Percentiles rank a stretch among this genome's conserved stretches.
Conservation (phyloP, 1,140 invertebrate species). For the Glossosoma conforme region DNA sequence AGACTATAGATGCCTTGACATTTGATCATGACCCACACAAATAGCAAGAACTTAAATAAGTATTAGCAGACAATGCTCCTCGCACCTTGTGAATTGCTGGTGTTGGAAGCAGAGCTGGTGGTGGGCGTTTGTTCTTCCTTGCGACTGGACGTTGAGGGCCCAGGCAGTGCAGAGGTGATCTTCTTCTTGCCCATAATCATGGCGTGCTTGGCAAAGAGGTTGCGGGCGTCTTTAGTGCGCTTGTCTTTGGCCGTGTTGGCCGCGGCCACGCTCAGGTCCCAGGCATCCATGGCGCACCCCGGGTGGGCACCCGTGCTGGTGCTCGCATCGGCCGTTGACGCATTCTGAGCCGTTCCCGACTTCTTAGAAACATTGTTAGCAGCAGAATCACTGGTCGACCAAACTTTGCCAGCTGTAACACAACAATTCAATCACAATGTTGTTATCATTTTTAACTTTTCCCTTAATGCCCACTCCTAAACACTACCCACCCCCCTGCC, state of each 20-base stretch:
- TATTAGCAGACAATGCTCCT: too few relatives aligned
- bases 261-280: slow-evolving; percentile 68
- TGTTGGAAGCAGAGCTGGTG: slow-evolving; percentile 18
- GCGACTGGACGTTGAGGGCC: slow-evolving; percentile 4
- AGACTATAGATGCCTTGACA: too few relatives aligned
- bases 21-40: too few relatives aligned
- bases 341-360: background rate
- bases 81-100: slow-evolving; percentile 17
- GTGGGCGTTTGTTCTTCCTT: slow-evolving; percentile 18
- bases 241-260: slow-evolving; percentile 81
- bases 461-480: too few relatives aligned
- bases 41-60: too few relatives aligned
- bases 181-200: slow-evolving; percentile 24
- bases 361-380: slow-evolving; percentile 8
- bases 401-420: slow-evolving; percentile 15
- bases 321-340: background rate
- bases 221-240: slow-evolving; percentile 70
- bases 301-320: background rate
- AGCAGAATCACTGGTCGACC: slow-evolving; percentile 3
- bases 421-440: background rate
- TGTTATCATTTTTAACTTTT: too few relatives aligned
- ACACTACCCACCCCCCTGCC: too few relatives aligned
- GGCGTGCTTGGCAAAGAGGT: slow-evolving; percentile 47
- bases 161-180: background rate
- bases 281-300: slow-evolving; percentile 41